phyloP scores from a whole-genome alignment of 2,888 invertebrate genomes.

The Drosophila koepferae region DNA sequence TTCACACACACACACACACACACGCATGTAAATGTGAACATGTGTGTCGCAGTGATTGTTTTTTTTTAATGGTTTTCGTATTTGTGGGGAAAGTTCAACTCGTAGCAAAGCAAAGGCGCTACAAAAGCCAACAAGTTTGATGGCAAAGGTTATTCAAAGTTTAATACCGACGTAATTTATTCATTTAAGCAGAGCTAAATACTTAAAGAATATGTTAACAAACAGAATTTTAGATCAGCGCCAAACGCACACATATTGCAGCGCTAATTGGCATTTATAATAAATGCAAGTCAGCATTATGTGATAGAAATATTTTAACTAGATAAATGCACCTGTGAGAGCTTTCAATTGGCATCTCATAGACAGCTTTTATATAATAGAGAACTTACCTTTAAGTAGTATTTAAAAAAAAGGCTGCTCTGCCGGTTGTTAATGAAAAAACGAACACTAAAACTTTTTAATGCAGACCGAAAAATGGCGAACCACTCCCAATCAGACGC shows the following conservation, averaged over 20 bases:
- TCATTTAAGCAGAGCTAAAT: slow-evolving; percentile 44
- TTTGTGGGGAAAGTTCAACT: slow-evolving; percentile 72
- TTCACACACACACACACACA: slow-evolving; percentile 7
- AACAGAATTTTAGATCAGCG: slow-evolving; percentile 10
- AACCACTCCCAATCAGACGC: slow-evolving; percentile 68
- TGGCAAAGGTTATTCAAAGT: slow-evolving; percentile 45
- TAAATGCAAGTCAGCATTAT: slow-evolving; percentile 55
- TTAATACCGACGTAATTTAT: slow-evolving; percentile 52
- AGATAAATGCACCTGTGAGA: neutral
- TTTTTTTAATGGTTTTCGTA: slow-evolving; percentile 23
- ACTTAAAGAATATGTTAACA: slow-evolving; percentile 29
- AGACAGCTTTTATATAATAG: slow-evolving; percentile 27
- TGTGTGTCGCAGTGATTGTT: slow-evolving; percentile 15
- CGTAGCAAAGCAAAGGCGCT: slow-evolving; percentile 26
- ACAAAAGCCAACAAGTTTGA: slow-evolving; percentile 31
- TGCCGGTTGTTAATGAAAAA: slow-evolving; percentile 47
- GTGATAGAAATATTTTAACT: slow-evolving; percentile 12
- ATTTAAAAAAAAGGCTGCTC: slow-evolving; percentile 34
- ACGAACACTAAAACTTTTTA: slow-evolving; percentile 32
- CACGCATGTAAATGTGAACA: slow-evolving; percentile 5
- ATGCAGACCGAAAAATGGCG: slow-evolving; percentile 45
- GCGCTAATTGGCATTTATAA: slow-evolving; percentile 27
- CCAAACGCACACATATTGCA: slow-evolving; percentile 2
- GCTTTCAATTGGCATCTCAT: neutral
- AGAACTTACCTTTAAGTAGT: slow-evolving; percentile 60